Conservation (phyloP, 2,113 vertebrate species). For the Hydropotes inermis region DNA sequence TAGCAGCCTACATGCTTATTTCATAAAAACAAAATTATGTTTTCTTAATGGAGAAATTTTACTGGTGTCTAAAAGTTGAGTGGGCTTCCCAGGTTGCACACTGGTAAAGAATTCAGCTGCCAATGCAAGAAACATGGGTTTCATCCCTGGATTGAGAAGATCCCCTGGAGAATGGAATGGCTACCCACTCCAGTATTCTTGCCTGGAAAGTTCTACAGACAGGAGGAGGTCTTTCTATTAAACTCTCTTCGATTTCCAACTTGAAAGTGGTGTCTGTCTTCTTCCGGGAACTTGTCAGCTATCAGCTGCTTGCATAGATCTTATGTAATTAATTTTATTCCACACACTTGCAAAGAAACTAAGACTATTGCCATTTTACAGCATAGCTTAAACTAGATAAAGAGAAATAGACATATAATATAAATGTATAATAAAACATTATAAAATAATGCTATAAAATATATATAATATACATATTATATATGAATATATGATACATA, state of each 20-base stretch:
- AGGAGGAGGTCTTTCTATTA: not conserved
- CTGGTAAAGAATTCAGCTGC: not conserved
- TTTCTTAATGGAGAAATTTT: not conserved
- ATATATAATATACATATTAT: not conserved
- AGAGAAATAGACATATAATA: not conserved
- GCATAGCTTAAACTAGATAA: not conserved
- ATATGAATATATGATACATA: not conserved
- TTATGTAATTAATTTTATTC: not conserved
- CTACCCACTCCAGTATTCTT: not conserved
- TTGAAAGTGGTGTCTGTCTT: not conserved
- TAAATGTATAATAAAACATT: not conserved
- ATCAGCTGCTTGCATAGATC: not conserved
- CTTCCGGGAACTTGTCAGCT: not conserved
- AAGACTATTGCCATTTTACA: not conserved
- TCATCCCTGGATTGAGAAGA: not conserved
- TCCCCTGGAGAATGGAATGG: not conserved
- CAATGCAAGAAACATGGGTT: not conserved
- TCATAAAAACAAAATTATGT: not conserved
- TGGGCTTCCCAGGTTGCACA: not conserved
- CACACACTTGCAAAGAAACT: not conserved
- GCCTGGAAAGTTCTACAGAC: not conserved
- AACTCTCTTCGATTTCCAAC: not conserved
- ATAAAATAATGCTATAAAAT: not conserved
- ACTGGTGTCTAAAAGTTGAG: not conserved
- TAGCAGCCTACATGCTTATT: not conserved